Base-by-base conservation (phyloP, 2,797 vertebrate genomes). In the Poeciliopsis gracilis region DNA sequence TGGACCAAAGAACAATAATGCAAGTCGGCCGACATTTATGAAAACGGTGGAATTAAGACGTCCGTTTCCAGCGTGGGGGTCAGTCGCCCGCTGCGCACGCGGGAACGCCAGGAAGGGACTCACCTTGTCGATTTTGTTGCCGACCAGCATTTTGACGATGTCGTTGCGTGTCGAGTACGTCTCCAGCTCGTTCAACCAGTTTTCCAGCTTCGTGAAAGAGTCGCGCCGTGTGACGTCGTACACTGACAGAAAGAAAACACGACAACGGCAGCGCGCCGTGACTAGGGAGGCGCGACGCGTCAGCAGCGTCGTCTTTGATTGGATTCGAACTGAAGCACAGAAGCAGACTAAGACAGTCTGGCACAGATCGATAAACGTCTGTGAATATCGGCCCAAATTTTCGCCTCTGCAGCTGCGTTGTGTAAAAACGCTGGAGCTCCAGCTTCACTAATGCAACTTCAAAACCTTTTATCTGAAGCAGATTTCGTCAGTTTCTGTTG, bases 91-190 rank as follows among this genome's bases (percentile, higher is more conserved):
- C 33, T 57, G 33, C 41, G 45, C 20, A 53, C 10, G 28, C 10
- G 1, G 23, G 45, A 12, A 38, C 47, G 49, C 45, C 16, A 49
- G 16, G 49, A 36, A 74, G 11, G 5, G 43, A 85, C 94, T 95
- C 94, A 98, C 98, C 97, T 96, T 97, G 92, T 99, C 98, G 43
- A 99, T 99, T 95, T 99, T 99, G 96, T 99, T 99, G 86, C 98
- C 98, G 79, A 99, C 98, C 43, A 99, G 95, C 98, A 99, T 99
- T 92, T 99, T 98, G n/a, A 99, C 97, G 80, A 99, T 97, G 92
- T 99, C 98, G 78, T 98, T 98, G 87, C 98, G 98, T 47, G 97
- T 99, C 85, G 97, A 97, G 93, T 99, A 99, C 0, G 98, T 99
- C 95, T 99, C 98, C 95, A 99, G 94, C 92, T 99, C 98, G 82